Percentiles rank a stretch among this genome's conserved stretches.
These are phyloP conservation scores for Eublepharis macularius DNA, from an alignment of 2,113 vertebrate genomes.

Conservation along the genomic window DNA sequence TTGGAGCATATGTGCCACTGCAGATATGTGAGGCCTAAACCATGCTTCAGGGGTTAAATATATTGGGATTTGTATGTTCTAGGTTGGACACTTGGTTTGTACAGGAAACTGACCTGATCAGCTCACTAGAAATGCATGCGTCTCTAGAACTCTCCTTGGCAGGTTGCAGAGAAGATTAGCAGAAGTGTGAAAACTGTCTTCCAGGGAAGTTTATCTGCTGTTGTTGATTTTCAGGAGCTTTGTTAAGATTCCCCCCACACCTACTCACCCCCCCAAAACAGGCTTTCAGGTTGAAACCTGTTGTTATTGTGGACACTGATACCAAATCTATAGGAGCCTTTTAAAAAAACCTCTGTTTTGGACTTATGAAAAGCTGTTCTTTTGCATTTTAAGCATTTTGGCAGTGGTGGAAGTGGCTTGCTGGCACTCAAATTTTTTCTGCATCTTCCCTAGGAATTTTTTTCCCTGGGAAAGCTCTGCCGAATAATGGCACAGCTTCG, in stretches of 20 bases:
- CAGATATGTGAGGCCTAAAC: too few relatives aligned
- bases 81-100: too few relatives aligned
- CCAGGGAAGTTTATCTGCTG: not conserved
- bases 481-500: not conserved
- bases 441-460: not conserved
- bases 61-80: too few relatives aligned
- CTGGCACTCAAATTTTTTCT: rapidly evolving
- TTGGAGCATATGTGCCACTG: too few relatives aligned
- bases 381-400: not conserved
- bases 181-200: not conserved
- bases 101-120: too few relatives aligned
- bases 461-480: not conserved
- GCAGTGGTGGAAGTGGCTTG: not conserved
- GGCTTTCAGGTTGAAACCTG: not conserved
- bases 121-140: too few relatives aligned
- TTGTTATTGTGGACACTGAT: not conserved
- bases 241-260: not conserved
- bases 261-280: not conserved
- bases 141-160: too few relatives aligned
- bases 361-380: not conserved
- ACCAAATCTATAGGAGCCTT: not conserved
- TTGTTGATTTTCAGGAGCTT: not conserved
- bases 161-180: too few relatives aligned
- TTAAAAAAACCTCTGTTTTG: not conserved
- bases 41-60: too few relatives aligned